Evolutionary conservation across 2,888 invertebrate genomes (phyloP), one percentile per base, ranked within the genome.

Genomic region (Lycia hirtaria): DNA sequence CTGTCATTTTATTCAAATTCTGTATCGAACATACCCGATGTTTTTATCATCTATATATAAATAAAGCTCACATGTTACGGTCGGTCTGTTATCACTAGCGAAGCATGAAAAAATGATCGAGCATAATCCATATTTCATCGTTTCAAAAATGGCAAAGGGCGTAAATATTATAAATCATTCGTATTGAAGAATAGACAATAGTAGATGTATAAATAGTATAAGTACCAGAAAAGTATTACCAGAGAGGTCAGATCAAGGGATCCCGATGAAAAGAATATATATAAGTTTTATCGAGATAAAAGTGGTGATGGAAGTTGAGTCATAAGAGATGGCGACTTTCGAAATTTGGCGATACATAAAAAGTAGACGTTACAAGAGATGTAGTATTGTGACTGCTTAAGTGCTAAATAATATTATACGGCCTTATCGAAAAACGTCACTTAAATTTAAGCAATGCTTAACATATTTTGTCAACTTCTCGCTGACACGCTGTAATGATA

Each of bases 271-370:
- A 80, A 73, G 76, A 78, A 81, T 81, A 78, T 76, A 80, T 80
- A 76, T 76, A 73, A 78, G 73, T 80, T 80, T 78, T 76, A 79
- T 80, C 73, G 74, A 69, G 78, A 80, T 83, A 78, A 73, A 73
- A 74, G 70, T 66, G 62, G 50, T 33, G 7, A 32, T 26, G 38
- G 41, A 19, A 26, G 55, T 37, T 38, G 4, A 53, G 60, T 50
- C 17, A 64, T 12, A 35, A 54, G 62, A 60, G 61, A 3, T 22
- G 4, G 54, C 52, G 52, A 22, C n/a, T 20, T 17, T 17, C 1
- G 2, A 2, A 20, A 19, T 37, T 20, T 10, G 20, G n/a, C n/a
- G n/a, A 37, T 37, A n/a, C 1, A 35, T 35, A 10, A 19, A 1
- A 37, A n/a, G 4, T 20, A 6, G 19, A n/a, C n/a, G 9, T 9